Conservation (phyloP, 1,140 invertebrate genomes). For the Anastrepha ludens region DNA sequence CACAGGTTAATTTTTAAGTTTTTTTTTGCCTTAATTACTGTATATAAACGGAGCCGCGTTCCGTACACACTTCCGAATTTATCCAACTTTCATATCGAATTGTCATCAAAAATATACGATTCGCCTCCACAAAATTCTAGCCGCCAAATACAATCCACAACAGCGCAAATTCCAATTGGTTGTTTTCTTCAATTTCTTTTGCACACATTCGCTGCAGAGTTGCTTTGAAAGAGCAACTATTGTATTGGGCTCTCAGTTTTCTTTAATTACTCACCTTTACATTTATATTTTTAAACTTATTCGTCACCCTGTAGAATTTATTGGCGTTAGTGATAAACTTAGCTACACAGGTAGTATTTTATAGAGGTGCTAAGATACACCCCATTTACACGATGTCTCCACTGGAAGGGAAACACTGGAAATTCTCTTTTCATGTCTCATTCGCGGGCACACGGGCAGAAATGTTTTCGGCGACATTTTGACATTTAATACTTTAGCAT, state of each 20-base stretch:
- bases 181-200: constrained; percentile 6
- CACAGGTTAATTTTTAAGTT: not conserved
- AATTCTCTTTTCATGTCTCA: too few species aligned
- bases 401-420: too few species aligned
- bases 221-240: not conserved
- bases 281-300: too few species aligned
- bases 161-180: not conserved
- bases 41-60: not conserved
- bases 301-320: too few species aligned
- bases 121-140: not conserved
- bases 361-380: too few species aligned
- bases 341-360: too few species aligned
- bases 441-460: too few species aligned
- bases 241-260: not conserved
- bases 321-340: too few species aligned
- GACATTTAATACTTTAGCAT: too few species aligned
- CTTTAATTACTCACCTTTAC: too few species aligned
- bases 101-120: constrained; percentile 28
- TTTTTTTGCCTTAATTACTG: constrained; percentile 1
- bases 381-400: too few species aligned
- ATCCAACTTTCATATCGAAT: constrained; percentile 46
- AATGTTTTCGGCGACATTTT: too few species aligned
- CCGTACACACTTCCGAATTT: constrained; percentile 16
- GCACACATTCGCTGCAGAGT: not conserved
- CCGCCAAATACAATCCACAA: constrained; percentile 32